phyloP scores from a whole-genome alignment of 2,888 invertebrate species.

The Teleiodes luculella region DNA sequence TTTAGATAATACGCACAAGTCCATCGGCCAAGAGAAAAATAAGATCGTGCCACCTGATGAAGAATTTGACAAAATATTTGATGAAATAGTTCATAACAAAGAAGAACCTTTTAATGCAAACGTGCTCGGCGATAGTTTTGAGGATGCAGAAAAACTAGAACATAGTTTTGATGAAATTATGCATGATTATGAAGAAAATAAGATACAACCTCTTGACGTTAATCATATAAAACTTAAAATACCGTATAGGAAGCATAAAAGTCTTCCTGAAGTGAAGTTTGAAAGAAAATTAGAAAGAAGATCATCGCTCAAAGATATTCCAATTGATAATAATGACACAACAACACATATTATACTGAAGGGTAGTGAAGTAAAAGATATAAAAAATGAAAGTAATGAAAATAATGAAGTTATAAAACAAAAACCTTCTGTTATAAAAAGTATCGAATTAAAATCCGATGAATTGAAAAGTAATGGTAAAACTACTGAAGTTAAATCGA shows the following conservation, averaged over 20 bases:
- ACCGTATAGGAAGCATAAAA: slow-evolving; percentile 50
- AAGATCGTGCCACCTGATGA: slow-evolving; percentile 39
- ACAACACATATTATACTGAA: neutral
- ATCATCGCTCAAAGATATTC: slow-evolving; percentile 21
- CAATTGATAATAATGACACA: neutral
- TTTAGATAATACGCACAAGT: neutral
- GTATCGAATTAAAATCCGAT: too few species aligned
- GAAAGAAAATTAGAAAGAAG: slow-evolving; percentile 22
- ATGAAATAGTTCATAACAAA: slow-evolving; percentile 45
- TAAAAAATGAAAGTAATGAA: neutral
- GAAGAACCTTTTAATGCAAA: slow-evolving; percentile 30
- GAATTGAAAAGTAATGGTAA: too few species aligned
- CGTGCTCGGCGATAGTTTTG: slow-evolving; percentile 39
- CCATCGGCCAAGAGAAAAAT: neutral
- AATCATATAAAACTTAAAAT: slow-evolving; percentile 50
- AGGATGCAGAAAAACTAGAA: slow-evolving; percentile 54
- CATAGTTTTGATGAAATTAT: slow-evolving; percentile 64
- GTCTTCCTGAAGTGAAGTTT: slow-evolving; percentile 42
- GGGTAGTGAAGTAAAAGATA: neutral
- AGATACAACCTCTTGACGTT: slow-evolving; percentile 33
- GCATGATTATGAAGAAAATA: slow-evolving; percentile 57
- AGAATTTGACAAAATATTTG: slow-evolving; percentile 65
- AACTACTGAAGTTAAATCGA: too few species aligned
- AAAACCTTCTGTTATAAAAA: neutral
- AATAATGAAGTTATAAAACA: neutral